Conservation (phyloP, 2,113 vertebrate genomes). For the Platycercus adscitus region DNA sequence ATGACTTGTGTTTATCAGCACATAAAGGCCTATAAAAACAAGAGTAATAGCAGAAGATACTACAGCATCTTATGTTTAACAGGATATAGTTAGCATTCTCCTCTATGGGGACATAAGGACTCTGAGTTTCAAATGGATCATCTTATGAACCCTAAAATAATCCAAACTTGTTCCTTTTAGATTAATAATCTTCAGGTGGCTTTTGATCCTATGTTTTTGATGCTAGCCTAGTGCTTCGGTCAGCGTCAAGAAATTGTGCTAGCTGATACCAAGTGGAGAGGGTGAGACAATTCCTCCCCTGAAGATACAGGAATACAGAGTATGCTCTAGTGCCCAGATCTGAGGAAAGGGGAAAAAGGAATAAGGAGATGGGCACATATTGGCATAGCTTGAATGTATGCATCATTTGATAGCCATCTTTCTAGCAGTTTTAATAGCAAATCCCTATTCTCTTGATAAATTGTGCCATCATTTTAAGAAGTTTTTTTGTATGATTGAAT, state of each 20-base stretch:
- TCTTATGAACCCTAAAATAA: neutral
- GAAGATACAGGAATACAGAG: neutral
- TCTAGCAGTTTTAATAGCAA: neutral
- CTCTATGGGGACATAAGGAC: neutral
- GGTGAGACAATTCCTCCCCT: neutral
- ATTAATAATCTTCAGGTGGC: neutral
- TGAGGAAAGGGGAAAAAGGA: neutral
- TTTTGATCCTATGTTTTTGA: neutral
- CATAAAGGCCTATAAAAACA: neutral
- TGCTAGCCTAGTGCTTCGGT: neutral
- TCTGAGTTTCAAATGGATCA: neutral
- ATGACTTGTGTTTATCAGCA: neutral
- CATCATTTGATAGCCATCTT: neutral
- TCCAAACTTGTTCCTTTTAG: neutral
- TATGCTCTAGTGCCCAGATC: neutral
- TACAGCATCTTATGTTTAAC: neutral
- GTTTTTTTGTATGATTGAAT: neutral
- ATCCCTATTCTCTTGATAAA: neutral
- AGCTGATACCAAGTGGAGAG: neutral
- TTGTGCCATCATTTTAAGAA: neutral
- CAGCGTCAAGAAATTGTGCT: neutral
- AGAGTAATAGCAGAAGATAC: neutral
- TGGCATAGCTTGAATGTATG: neutral
- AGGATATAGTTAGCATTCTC: neutral
- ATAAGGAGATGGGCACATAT: neutral